Base-by-base conservation (phyloP, 2,113 vertebrate genomes). In the Axis porcinus region DNA sequence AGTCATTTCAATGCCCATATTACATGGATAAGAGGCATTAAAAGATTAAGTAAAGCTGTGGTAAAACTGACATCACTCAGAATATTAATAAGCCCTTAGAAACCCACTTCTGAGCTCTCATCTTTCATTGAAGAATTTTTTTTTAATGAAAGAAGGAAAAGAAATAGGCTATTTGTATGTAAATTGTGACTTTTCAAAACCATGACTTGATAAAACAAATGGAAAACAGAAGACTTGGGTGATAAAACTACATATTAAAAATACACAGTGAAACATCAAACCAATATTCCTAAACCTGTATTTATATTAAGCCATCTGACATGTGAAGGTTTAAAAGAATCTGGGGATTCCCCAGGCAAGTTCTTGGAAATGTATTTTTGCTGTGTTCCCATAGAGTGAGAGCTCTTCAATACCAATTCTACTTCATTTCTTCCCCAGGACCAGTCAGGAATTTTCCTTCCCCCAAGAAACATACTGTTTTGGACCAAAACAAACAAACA, bases 341-440 rank as follows among this genome's bases (percentile, higher is more conserved):
- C 67, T 97, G 95, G 60, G 93, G 96, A 96, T 78, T 94, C 96
- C 94, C 97, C 96, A 96, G 96, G 91, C 70, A 84, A 95, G 92
- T 82, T 83, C 58, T 96, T 94, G 1, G 74, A 97, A 88, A 86
- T 45, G 13, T 47, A 67, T 60, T 94, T 95, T 54, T 85, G 25
- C 64, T 91, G 30, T 33, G 36, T 45, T 92, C n/a, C 47, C 82
- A 58, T 1, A 36, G 50, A 94, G 11, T 86, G 14, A 23, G 5
- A 13, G 9, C 57, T 94, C 54, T 47, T 55, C 64, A 55, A 70
- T 25, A 70, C 54, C 54, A 92, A 33, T 62, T 93, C 81, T 70
- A 81, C 85, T 64, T 79, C 89, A 76, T 40, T 86, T 86, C 90
- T 97, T 88, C 67, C 58, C 79, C 11, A 58, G n/a, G 47, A 81